Evolutionary conservation across 2,797 vertebrate genomes (phyloP).

Genomic region (Gallinago stenura): DNA sequence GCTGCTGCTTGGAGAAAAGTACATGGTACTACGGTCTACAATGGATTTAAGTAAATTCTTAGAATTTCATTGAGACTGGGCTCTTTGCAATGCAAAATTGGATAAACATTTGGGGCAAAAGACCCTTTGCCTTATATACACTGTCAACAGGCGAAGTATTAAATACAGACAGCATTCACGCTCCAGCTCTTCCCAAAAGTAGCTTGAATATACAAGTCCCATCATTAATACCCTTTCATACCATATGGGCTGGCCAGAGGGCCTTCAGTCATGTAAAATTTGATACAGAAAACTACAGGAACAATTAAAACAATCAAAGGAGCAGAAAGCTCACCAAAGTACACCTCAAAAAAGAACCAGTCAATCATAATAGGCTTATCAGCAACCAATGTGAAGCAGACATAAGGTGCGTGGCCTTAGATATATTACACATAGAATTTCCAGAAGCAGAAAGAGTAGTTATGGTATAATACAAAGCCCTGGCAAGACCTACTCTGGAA

Average conservation of each 20-base stretch:
- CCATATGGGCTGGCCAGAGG: neutral
- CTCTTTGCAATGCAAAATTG: neutral
- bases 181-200: neutral
- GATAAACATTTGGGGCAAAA: neutral
- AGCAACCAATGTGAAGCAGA: rapidly evolving
- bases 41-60: neutral
- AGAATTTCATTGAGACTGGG: neutral
- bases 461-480: neutral
- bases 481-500: neutral
- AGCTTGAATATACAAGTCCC: neutral
- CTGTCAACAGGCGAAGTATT: neutral
- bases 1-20: neutral
- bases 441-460: neutral
- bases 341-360: neutral
- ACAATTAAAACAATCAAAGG: neutral
- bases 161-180: neutral
- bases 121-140: neutral
- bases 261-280: neutral
- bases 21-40: neutral
- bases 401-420: neutral
- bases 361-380: neutral
- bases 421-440: neutral
- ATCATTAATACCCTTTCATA: neutral
- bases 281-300: neutral
- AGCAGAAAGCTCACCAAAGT: neutral